A percentile compares a stretch with the other conserved stretches of the same genome.
Conservation (phyloP, 2,888 invertebrate species). For the Helobdella robusta region DNA sequence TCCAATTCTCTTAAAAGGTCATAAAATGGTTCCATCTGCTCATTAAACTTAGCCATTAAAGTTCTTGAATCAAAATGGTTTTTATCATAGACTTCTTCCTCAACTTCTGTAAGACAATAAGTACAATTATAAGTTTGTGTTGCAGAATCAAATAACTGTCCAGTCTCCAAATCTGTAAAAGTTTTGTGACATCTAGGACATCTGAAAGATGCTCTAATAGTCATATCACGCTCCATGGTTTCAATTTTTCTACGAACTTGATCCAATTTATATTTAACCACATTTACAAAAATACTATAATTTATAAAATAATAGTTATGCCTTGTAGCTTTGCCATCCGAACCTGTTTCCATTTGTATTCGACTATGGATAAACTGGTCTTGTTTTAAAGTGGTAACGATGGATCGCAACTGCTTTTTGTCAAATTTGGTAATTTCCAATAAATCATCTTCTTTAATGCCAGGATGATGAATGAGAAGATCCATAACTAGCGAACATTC, state of each 20-base stretch:
- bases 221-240: constrained; percentile 85
- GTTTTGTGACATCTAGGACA: constrained; percentile 82
- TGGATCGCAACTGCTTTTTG: constrained; percentile 76
- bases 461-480: constrained; percentile 87
- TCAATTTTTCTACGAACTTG: constrained; percentile 89
- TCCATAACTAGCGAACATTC: constrained; percentile 90
- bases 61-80: constrained; percentile 77
- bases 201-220: constrained; percentile 86
- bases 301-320: constrained; percentile 96
- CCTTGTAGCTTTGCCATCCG: constrained; percentile 67
- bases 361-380: constrained; percentile 69
- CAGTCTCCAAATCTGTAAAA: constrained; percentile 82
- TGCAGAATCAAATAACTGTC: constrained; percentile 38
- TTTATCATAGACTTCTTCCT: constrained; percentile 64
- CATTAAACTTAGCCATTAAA: constrained; percentile 74
- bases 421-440: constrained; percentile 86
- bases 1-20: constrained; percentile 72
- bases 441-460: constrained; percentile 57
- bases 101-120: constrained; percentile 56
- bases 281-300: constrained; percentile 88
- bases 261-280: constrained; percentile 92
- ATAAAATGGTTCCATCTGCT: constrained; percentile 82
- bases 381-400: constrained; percentile 66
- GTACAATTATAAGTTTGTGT: constrained; percentile 18
- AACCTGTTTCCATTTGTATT: constrained; percentile 85